Base-by-base conservation (phyloP, 2,888 invertebrate genomes). In the Lasioglossum zephyrum region DNA sequence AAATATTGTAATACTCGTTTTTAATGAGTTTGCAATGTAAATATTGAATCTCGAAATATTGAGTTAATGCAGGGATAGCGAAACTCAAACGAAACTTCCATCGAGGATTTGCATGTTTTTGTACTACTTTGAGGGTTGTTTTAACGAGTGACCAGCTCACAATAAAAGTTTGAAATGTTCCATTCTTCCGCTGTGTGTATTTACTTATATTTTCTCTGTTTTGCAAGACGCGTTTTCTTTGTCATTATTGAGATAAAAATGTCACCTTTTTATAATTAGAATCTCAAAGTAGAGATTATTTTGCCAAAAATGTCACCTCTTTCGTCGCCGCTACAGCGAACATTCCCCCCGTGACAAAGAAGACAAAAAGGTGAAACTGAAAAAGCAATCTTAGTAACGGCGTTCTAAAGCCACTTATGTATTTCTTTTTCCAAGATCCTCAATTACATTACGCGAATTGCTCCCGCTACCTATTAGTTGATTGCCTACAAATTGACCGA, bases 391-490 rank as follows among this genome's bases (percentile, higher is more conserved):
- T 84, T 77, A 73, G 78, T 73, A 84, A 77, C 79, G 77, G 47
- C 22, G 76, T 84, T 84, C 66, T 41, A 79, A 77, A 85, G 41
- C 75, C 84, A 76, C 85, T 79, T 79, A 77, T 77, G 82, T 84
- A 74, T 74, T 84, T 84, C 84, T 84, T 84, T 79, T 84, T 79
- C 66, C 47, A 13, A n/a, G 26, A 13, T 57, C 60, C 72, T 84
- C 84, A 79, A 79, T 85, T 79, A 75, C 85, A 85, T 85, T 85
- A 84, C 84, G 49, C 53, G 85, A 84, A 84, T 84, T 79, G 76
- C 79, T 53, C 44, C 76, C 69, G 39, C 70, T 49, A 69, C 69
- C 85, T 84, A 84, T 79, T 85, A 84, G 85, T 26, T 79, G 85
- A 85, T 85, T 84, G 79, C 79, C 60, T 69, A 57, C 36, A 77